These are phyloP conservation scores for Nothocercus nigrocapillus DNA, from an alignment of 2,113 vertebrate genomes.

Conservation along the genomic window DNA sequence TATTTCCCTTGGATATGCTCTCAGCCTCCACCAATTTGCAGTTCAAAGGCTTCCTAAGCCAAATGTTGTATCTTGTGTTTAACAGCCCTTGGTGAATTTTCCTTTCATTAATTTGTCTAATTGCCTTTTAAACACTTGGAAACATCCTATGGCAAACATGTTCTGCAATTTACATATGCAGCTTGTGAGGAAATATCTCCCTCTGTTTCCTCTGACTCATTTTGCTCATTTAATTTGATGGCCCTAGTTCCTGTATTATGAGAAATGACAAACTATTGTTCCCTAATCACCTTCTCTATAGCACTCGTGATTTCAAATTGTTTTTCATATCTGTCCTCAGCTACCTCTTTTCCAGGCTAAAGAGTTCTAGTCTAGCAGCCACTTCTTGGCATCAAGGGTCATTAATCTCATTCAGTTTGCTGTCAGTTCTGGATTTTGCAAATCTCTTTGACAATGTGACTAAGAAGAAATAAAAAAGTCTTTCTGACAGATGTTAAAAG, in stretches of 20 bases:
- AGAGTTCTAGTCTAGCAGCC: neutral
- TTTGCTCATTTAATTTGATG: neutral
- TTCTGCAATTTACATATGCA: neutral
- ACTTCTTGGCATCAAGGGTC: no score
- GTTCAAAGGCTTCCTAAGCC: neutral
- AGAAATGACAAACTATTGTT: neutral
- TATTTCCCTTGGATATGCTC: neutral
- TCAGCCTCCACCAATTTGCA: neutral
- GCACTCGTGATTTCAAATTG: no score
- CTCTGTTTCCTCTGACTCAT: neutral
- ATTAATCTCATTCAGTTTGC: neutral
- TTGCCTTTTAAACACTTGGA: neutral
- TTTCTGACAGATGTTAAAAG: neutral
- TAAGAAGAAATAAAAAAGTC: neutral
- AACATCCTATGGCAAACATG: neutral
- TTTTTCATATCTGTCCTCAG: neutral
- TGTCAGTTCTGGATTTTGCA: neutral
- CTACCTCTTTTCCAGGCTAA: neutral
- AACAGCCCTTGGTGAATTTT: neutral
- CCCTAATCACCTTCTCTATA: neutral
- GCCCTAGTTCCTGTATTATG: neutral
- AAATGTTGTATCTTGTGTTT: accelerated
- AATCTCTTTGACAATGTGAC: no score
- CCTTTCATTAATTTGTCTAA: neutral
- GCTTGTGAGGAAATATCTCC: neutral